Evolutionary conservation across 2,888 invertebrate species (phyloP).

Genomic region (Brachylomia viminalis): DNA sequence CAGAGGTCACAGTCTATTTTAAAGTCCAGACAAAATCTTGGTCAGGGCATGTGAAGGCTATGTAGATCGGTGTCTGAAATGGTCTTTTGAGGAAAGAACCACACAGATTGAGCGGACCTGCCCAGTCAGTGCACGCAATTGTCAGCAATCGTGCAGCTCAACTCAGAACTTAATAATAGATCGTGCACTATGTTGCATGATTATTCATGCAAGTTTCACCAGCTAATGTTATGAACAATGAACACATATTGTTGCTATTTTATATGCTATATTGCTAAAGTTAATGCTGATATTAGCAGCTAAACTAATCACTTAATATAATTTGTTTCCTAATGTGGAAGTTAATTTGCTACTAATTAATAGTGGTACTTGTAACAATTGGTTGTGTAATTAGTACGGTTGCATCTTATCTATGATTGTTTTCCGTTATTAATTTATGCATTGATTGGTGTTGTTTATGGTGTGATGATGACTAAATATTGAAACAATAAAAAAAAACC

Average conservation of each 20-base stretch:
- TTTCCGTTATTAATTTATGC: background rate
- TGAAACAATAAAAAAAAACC: too few relatives aligned
- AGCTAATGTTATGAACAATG: background rate
- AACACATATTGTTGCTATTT: background rate
- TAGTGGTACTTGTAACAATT: constrained; percentile 12
- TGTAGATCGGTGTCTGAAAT: too few relatives aligned
- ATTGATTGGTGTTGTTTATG: background rate
- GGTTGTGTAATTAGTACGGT: constrained; percentile 11
- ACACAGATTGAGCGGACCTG: too few relatives aligned
- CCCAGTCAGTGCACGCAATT: too few relatives aligned
- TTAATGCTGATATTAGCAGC: constrained; percentile 12
- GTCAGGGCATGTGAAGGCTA: too few relatives aligned
- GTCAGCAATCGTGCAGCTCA: too few relatives aligned
- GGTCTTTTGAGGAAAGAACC: too few relatives aligned
- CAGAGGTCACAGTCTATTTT: too few relatives aligned
- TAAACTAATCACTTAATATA: constrained; percentile 6
- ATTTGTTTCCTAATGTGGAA: constrained; percentile 18
- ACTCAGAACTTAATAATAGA: too few relatives aligned
- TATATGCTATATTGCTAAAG: constrained; percentile 4
- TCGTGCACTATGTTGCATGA: background rate
- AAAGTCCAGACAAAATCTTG: too few relatives aligned
- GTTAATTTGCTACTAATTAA: constrained; percentile 22
- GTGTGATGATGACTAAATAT: background rate
- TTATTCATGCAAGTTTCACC: constrained; percentile 11
- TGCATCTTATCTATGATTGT: constrained; percentile 6